Evolutionary conservation across 1,140 invertebrate species (phyloP), one percentile per base, ranked within the genome.

Genomic region (Epicauta chinensis): DNA sequence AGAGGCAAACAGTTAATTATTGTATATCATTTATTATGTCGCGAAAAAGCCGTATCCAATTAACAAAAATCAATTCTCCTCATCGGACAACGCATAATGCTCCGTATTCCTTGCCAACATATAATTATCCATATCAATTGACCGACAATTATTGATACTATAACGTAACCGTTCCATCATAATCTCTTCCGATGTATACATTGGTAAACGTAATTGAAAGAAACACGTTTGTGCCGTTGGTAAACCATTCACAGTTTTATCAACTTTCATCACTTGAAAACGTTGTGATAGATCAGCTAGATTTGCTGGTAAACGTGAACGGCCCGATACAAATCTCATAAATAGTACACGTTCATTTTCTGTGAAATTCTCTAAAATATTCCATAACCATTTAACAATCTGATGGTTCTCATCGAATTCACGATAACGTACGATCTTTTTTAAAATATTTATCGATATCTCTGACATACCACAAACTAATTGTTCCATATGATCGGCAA

Each of bases 51-150:
- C n/a, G n/a, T n/a, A n/a, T n/a, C n/a, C n/a, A n/a, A n/a, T n/a
- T 23, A 23, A 23, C 7, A 34, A 34, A 16, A 31, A 39, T 55
- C 55, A 67, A 56, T 59, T 64, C 37, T 81, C 77, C 41, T 80
- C 77, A 43, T 78, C 77, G 9, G 77, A 49, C 11, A 78, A 13
- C 7, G 63, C 69, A 23, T 69, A 61, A 31, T 72, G 65, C 51
- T 82, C 80, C 9, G 74, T 71, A 62, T 83, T 83, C 36, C 82
- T 69, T 6, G 79, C 77, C 40, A 85, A 68, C 81, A 84, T 85
- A 64, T 85, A 85, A 65, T 83, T 83, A 63, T 85, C 82, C 81
- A 84, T 83, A 65, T 85, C 83, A 39, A 85, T 85, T 3, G 80
- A 81, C n/a, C 79, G 75, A 59, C 83, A 85, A 64, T 84, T 81